Evolutionary conservation across 2,888 invertebrate species (phyloP).

Genomic region (Netelia inedita): DNA sequence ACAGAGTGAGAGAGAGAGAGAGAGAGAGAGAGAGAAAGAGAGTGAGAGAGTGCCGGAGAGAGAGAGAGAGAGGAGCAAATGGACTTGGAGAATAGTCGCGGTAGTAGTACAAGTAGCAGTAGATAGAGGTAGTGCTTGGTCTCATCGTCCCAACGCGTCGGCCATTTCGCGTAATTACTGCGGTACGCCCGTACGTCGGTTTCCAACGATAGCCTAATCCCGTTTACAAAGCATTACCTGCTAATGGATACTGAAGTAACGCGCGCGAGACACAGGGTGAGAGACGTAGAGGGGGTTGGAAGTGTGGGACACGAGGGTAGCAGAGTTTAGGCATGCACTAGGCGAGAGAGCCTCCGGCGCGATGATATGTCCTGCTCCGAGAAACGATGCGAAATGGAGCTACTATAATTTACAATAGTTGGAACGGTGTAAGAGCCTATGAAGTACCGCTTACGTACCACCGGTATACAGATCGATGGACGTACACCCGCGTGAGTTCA

Average conservation of each 20-base stretch:
- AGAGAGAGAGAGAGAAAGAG: too few species aligned
- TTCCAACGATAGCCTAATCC: slow-evolving; percentile 73
- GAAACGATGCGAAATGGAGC: slow-evolving; percentile 59
- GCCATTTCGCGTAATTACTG: slow-evolving; percentile 77
- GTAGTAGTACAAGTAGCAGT: not conserved
- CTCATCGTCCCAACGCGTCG: slow-evolving; percentile 51
- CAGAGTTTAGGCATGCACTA: not conserved
- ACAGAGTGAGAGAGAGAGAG: not conserved
- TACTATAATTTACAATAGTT: slow-evolving; percentile 49
- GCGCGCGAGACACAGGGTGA: not conserved
- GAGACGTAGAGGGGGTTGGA: not conserved
- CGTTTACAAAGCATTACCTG: slow-evolving; percentile 79
- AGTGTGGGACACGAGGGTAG: not conserved
- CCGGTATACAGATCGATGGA: not conserved
- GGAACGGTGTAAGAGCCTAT: slow-evolving; percentile 16
- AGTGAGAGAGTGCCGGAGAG: slow-evolving; percentile 8
- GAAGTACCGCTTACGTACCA: slow-evolving; percentile 1
- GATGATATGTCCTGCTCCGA: slow-evolving; percentile 41
- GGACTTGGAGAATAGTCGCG: slow-evolving; percentile 1
- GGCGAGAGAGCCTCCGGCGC: slow-evolving; percentile 1
- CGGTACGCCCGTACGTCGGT: slow-evolving; percentile 71
- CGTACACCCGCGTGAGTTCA: not conserved
- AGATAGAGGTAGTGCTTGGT: slow-evolving; percentile 9
- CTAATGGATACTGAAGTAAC: slow-evolving; percentile 75
- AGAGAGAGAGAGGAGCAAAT: slow-evolving; percentile 26